These are phyloP conservation scores for Numida meleagris DNA, from an alignment of 2,113 vertebrate species.

Conservation along the genomic window DNA sequence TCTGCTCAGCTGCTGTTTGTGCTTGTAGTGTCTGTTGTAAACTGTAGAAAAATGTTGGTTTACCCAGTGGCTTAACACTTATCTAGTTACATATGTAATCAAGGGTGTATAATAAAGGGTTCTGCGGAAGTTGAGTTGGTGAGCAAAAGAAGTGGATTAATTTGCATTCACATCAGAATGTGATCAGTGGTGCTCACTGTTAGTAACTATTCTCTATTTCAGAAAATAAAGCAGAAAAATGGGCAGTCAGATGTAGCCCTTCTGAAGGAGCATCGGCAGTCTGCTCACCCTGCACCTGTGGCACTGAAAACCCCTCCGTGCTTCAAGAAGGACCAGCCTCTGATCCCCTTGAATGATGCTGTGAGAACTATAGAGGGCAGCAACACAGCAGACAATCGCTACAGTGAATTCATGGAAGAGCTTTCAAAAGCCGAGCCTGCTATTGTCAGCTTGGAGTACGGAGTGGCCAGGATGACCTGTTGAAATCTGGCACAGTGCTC, in stretches of 20 bases:
- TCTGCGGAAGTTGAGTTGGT: neutral
- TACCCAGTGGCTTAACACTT: neutral
- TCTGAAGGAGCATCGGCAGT: conserved; percentile 73
- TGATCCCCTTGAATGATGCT: conserved; percentile 72
- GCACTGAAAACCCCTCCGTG: conserved; percentile 81
- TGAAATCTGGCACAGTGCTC: neutral
- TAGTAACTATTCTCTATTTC: neutral
- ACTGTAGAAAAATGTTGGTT: neutral
- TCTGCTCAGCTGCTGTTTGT: neutral
- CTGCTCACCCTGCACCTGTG: conserved; percentile 72
- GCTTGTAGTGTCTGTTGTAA: neutral
- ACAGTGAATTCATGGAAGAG: conserved; percentile 83
- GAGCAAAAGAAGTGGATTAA: neutral
- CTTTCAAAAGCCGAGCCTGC: conserved; percentile 89
- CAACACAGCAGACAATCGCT: conserved; percentile 89
- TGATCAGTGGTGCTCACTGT: neutral
- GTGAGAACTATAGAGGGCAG: conserved; percentile 94
- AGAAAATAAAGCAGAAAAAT: conserved; percentile 86
- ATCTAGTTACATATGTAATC: accelerated
- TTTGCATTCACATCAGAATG: neutral
- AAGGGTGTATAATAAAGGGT: neutral
- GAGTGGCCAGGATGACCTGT: conserved; percentile 96
- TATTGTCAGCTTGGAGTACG: conserved; percentile 92
- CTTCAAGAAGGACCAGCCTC: conserved; percentile 83
- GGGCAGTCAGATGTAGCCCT: conserved; percentile 68